Base-by-base conservation (phyloP, 2,797 vertebrate genomes). In the Carapus acus region DNA sequence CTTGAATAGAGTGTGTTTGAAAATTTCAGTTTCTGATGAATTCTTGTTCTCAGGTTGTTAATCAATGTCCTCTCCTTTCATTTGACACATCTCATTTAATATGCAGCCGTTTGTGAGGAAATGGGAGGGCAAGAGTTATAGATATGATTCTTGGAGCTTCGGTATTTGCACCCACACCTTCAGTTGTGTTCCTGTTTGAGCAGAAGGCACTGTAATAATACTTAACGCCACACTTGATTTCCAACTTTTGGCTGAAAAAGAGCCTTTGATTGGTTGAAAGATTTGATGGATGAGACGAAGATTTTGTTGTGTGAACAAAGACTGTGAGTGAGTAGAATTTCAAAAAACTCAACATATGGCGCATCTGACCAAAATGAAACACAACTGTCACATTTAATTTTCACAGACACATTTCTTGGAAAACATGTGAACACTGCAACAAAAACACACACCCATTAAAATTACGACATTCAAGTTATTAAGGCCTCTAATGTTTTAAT, bases 361-460 rank as follows among this genome's bases (percentile, higher is more conserved):
- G 43, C n/a, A 42, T 58, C 15, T 40, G 43, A 58, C 54, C 46
- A 19, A n/a, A 50, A 36, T 60, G 22, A 15, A 33, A 43, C 22
- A 38, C 36, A 18, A 34, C 48, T 41, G 29, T 2, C 37, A 3
- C 6, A 31, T 34, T 20, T 54, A 55, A 24, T 9, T 8, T 14
- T 17, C 16, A 16, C 8, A 12, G 14, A 37, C 14, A 37, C 4
- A 6, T 14, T n/a, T 9, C 15, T 29, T 13, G 44, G 23, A 14
- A 58, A 46, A 50, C 6, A 39, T 1, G n/a, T n/a, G n/a, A n/a
- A 58, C 34, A 65, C 18, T 45, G 2, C 47, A 23, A 63, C 23
- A 38, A 38, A 42, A 45, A 54, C 47, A 58, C 50, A 54, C 27
- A n/a, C 38, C 51, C 54, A 15, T 36, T 36, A 65, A 55, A 49